These are phyloP conservation scores for Grus americana DNA, from an alignment of 2,113 vertebrate species.

Conservation along the genomic window DNA sequence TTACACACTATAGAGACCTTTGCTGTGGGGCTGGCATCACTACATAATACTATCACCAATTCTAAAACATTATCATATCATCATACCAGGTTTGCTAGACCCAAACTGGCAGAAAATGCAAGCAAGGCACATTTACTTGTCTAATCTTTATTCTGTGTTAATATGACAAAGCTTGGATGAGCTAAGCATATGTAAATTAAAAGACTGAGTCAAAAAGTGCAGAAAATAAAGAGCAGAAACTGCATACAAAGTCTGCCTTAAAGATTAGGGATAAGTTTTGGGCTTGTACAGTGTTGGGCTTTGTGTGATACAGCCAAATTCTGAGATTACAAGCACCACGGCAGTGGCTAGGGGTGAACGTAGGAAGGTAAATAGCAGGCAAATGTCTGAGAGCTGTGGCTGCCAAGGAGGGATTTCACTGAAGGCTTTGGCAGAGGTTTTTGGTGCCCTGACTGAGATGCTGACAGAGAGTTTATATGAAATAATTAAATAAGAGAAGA, in stretches of 20 bases:
- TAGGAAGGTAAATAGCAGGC: constrained; percentile 27
- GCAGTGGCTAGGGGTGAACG: neutral
- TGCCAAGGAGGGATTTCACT: neutral
- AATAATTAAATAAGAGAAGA: neutral
- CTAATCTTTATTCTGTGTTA: neutral
- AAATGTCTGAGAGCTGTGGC: constrained; percentile 3
- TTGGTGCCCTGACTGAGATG: neutral
- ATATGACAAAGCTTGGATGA: neutral
- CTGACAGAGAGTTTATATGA: neutral
- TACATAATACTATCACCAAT: neutral
- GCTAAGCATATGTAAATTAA: neutral
- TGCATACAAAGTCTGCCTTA: neutral
- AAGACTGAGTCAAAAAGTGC: neutral
- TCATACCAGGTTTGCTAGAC: neutral
- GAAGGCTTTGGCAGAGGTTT: constrained; percentile 16
- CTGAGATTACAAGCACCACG: neutral
- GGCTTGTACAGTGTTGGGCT: neutral
- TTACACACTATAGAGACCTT: neutral
- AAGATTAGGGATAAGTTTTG: neutral
- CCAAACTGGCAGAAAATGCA: neutral
- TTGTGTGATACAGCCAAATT: neutral
- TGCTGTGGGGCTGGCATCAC: neutral
- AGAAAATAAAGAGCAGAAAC: neutral
- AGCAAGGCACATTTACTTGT: neutral
- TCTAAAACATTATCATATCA: neutral